phyloP scores from a whole-genome alignment of 2,113 vertebrate genomes.

The Aptenodytes forsteri region DNA sequence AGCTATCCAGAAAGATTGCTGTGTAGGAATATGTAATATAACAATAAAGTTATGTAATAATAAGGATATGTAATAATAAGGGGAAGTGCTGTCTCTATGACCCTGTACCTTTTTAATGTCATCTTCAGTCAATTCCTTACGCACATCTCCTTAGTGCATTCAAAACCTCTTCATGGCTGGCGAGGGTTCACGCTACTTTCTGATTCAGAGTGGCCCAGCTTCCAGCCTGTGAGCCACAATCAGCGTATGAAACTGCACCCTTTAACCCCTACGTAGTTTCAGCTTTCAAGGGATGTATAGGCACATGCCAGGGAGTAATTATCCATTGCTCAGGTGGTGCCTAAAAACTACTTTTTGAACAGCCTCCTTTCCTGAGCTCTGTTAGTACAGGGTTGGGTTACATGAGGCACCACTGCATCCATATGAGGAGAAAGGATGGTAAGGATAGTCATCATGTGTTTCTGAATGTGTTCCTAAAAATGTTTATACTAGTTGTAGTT shows the following conservation, averaged over 20 bases:
- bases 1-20: neutral
- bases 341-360: neutral
- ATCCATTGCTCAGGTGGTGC: neutral
- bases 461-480: neutral
- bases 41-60: neutral
- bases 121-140: neutral
- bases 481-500: neutral
- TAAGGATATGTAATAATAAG: neutral
- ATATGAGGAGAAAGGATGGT: neutral
- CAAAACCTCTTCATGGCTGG: neutral
- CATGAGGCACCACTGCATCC: neutral
- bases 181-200: neutral
- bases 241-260: neutral
- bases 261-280: neutral
- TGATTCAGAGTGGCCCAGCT: neutral
- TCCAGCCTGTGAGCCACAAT: neutral
- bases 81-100: neutral
- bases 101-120: neutral
- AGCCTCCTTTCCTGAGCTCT: neutral
- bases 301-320: neutral
- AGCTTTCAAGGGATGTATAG: neutral
- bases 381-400: rapidly evolving
- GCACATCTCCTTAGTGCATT: neutral
- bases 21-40: neutral
- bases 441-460: too few relatives aligned